Evolutionary conservation across 2,888 invertebrate species (phyloP).

Genomic region (Troides helena): DNA sequence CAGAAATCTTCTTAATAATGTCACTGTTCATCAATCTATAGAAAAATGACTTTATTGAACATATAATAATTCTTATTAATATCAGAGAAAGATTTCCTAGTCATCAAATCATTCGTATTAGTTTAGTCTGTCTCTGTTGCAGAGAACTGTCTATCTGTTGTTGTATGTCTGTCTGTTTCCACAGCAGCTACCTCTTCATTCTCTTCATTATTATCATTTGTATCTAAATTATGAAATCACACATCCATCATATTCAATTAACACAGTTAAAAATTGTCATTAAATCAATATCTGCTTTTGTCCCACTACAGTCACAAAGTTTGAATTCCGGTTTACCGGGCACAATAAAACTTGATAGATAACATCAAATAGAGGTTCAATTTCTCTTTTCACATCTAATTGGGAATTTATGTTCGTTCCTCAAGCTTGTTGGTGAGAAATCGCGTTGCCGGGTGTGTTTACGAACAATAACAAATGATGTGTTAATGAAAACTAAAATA

Average conservation of each 20-base stretch:
- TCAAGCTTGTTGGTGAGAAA: conserved; percentile 9
- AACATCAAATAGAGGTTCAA: conserved; percentile 39
- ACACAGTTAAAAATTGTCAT: too few species aligned
- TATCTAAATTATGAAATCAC: not conserved
- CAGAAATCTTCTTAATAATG: too few species aligned
- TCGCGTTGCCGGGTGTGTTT: conserved; percentile 13
- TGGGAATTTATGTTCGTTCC: conserved; percentile 31
- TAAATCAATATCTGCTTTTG: conserved; percentile 41
- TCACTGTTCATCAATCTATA: too few species aligned
- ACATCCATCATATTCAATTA: conserved; percentile 13
- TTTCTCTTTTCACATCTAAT: conserved; percentile 43
- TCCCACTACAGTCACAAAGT: conserved; percentile 45
- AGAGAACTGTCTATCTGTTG: too few species aligned
- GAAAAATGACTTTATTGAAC: too few species aligned
- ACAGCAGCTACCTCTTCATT: too few species aligned
- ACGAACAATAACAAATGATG: conserved; percentile 14
- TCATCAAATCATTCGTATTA: too few species aligned
- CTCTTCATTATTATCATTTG: not conserved
- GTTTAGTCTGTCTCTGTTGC: too few species aligned
- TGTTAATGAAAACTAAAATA: conserved; percentile 17
- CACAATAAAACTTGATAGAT: conserved; percentile 50
- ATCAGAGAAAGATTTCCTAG: too few species aligned
- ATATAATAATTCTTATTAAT: too few species aligned
- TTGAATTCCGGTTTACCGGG: conserved; percentile 42
- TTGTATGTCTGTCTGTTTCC: too few species aligned